Conservation (phyloP, 2,113 vertebrate genomes). For the Chlamydotis undulata region DNA sequence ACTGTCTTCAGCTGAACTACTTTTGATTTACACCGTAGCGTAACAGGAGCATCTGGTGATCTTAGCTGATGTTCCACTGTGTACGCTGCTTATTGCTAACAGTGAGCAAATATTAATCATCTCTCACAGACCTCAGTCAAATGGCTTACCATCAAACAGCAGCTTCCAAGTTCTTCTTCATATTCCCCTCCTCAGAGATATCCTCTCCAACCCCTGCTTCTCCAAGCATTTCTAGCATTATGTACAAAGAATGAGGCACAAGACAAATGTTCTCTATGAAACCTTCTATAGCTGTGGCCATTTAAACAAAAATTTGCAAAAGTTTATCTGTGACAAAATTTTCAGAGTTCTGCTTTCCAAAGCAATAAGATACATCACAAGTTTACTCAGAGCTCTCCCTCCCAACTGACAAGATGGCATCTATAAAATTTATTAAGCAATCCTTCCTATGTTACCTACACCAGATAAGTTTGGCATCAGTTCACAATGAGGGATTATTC, state of each 20-base stretch:
- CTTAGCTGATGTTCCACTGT: background rate
- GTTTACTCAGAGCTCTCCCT: background rate
- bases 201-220: background rate
- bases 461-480: background rate
- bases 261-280: background rate
- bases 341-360: background rate
- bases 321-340: background rate
- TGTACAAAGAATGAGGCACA: background rate
- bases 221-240: background rate
- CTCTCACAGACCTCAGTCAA: background rate
- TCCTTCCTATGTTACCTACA: background rate
- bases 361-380: background rate
- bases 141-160: background rate
- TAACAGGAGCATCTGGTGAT: background rate
- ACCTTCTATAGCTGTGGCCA: background rate
- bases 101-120: background rate
- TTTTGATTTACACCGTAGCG: background rate
- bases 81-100: background rate
- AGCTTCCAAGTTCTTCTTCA: background rate
- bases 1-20: background rate
- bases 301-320: background rate
- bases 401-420: background rate
- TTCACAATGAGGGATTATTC: background rate
- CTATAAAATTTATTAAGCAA: background rate
- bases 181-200: background rate